phyloP scores from a whole-genome alignment of 2,113 vertebrate genomes.

The Beaufortia kweichowensis region DNA sequence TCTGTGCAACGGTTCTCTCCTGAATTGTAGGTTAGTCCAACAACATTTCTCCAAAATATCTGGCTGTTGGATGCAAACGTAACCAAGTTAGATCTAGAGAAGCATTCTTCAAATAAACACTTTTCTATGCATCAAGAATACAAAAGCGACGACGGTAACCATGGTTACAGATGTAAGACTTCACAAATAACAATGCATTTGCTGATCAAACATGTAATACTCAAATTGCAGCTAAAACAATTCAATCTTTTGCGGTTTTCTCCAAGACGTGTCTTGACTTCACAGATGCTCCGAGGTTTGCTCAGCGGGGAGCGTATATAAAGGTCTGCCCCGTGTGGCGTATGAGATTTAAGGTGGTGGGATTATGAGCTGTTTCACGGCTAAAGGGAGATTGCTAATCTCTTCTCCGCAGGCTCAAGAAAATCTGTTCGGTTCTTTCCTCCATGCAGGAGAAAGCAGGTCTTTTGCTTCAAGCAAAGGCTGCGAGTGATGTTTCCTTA shows the following conservation, averaged over 20 bases:
- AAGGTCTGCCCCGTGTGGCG: constrained; percentile 51
- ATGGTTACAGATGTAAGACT: constrained; percentile 37
- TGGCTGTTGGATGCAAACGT: constrained; percentile 18
- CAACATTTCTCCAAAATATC: neutral
- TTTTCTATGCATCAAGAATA: neutral
- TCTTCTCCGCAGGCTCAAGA: constrained; percentile 51
- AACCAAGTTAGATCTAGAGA: neutral
- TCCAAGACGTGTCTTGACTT: constrained; percentile 35
- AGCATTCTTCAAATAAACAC: constrained; percentile 7
- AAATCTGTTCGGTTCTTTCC: constrained; percentile 48
- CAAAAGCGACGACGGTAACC: constrained; percentile 32
- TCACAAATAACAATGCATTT: constrained; percentile 5
- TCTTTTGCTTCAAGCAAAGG: neutral
- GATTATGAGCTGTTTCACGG: constrained; percentile 58
- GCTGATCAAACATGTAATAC: constrained; percentile 22
- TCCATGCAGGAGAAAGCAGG: constrained; percentile 39
- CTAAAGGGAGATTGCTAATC: constrained; percentile 61
- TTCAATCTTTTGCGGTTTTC: constrained; percentile 1
- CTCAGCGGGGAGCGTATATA: constrained; percentile 45
- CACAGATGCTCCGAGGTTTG: constrained; percentile 26
- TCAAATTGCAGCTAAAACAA: constrained; percentile 9
- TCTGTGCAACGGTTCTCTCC: neutral
- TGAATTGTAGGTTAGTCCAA: neutral
- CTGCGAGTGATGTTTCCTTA: neutral
- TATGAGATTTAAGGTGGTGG: constrained; percentile 53